Conservation (phyloP, 2,888 invertebrate genomes). For the Andrena bucephala region DNA sequence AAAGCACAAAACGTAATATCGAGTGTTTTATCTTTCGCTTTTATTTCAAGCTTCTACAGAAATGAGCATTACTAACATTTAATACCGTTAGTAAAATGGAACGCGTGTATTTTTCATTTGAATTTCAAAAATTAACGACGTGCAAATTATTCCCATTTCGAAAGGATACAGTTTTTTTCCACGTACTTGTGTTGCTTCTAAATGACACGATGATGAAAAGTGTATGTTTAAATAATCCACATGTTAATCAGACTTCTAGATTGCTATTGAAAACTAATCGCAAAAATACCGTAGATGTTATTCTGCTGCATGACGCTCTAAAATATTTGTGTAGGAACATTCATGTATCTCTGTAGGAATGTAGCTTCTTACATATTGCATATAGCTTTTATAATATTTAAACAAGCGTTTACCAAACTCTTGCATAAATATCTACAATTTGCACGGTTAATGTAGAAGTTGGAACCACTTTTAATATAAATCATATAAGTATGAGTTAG, state of each 20-base stretch:
- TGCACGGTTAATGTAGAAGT: conserved; percentile 50
- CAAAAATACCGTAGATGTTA: conserved; percentile 33
- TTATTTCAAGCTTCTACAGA: conserved; percentile 32
- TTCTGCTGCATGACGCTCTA: conserved; percentile 30
- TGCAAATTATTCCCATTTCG: conserved; percentile 36
- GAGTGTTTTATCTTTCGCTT: conserved; percentile 28
- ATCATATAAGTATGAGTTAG: conserved; percentile 51
- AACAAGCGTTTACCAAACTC: conserved; percentile 30
- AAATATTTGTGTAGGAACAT: conserved; percentile 48
- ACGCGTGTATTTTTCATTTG: conserved; percentile 12
- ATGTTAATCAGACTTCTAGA: conserved; percentile 31
- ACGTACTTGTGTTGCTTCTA: conserved; percentile 9
- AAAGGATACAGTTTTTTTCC: neutral
- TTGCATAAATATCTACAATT: conserved; percentile 43
- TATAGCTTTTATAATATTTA: conserved; percentile 44
- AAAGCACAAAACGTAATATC: neutral
- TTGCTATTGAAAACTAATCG: conserved; percentile 25
- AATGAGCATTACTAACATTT: conserved; percentile 29
- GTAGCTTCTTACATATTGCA: conserved; percentile 51
- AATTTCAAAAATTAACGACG: conserved; percentile 23
- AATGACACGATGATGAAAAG: neutral
- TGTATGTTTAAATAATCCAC: conserved; percentile 28
- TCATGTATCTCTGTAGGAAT: conserved; percentile 37
- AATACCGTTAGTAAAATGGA: conserved; percentile 10
- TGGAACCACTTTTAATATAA: conserved; percentile 47